These are phyloP conservation scores for Mactra quadrangularis DNA, from an alignment of 1,140 invertebrate species.

Conservation along the genomic window DNA sequence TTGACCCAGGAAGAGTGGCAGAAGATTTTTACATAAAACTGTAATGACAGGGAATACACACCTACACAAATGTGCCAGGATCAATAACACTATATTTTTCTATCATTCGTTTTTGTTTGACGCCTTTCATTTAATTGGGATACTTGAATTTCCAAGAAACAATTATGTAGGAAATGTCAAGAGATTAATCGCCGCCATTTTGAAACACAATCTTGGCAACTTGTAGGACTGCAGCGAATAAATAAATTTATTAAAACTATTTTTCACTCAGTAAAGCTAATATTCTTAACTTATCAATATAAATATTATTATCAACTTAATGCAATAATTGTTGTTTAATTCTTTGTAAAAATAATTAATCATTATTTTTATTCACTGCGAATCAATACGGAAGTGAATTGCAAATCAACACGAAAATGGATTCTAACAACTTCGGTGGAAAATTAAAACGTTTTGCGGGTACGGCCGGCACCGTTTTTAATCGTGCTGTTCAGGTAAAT, in stretches of 20 bases:
- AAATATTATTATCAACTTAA: background rate
- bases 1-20: too few species aligned
- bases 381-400: constrained; percentile 55
- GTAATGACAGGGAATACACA: too few species aligned
- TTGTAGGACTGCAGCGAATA: constrained; percentile 66
- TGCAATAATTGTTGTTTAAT: background rate
- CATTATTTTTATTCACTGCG: constrained; percentile 38
- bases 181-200: constrained; percentile 68
- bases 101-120: too few species aligned
- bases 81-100: too few species aligned
- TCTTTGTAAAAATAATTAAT: background rate
- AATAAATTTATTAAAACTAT: too few species aligned
- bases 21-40: too few species aligned
- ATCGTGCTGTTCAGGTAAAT: constrained; percentile 94
- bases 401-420: constrained; percentile 64
- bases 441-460: constrained; percentile 90
- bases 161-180: constrained; percentile 33
- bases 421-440: constrained; percentile 57
- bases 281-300: background rate
- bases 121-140: too few species aligned
- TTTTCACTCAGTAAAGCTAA: background rate
- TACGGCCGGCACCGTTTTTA: constrained; percentile 94
- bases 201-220: constrained; percentile 78
- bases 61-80: too few species aligned
- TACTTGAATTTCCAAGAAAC: background rate